Base-by-base conservation (phyloP, 2,888 invertebrate genomes). In the Melinaea menophilus region DNA sequence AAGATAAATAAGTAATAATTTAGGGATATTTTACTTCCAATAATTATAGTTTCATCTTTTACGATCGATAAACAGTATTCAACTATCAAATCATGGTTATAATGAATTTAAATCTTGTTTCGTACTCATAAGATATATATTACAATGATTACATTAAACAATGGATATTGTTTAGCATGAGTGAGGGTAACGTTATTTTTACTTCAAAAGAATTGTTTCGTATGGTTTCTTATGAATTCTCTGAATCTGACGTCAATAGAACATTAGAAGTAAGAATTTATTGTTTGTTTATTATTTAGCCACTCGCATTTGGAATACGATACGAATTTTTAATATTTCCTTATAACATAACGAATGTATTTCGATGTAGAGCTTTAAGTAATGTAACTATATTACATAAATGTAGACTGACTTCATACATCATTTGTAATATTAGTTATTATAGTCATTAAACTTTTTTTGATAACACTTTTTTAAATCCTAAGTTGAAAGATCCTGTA, bases 201-300 rank as follows among this genome's bases (percentile, higher is more conserved):
- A 51, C 51, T 31, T 51, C 51, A 51, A 31, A 51, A 51, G 51
- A 51, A 31, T 31, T 51, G 11, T 11, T 51, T 51, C 51, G 31
- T 51, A 51, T 51, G 51, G 51, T 51, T 51, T 51, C 51, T 51
- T 31, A 51, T 51, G 51, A 9, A 31, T 51, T 41, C 41, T 9
- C 31, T 5, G 51, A 51, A 51, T 51, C 7, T 51, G 51, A 51
- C 51, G 51, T 41, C 51, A 51, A 31, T 31, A 51, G 51, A 31
- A 51, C 22, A 51, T 51, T 51, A 51, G 2, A 51, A 11, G 11
- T 7, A 11, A 22, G 31, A 31, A 51, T 51, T 51, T 51, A 51
- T 51, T 31, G 11, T 51, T 51, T 31, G 51, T 11, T 41, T 51
- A 31, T 51, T 31, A 31, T 22, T 22, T 31, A 31, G 22, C 51